Percentiles rank a stretch among this genome's conserved stretches.
Conservation (phyloP, 1,140 invertebrate genomes). For the Cydia pomonella region DNA sequence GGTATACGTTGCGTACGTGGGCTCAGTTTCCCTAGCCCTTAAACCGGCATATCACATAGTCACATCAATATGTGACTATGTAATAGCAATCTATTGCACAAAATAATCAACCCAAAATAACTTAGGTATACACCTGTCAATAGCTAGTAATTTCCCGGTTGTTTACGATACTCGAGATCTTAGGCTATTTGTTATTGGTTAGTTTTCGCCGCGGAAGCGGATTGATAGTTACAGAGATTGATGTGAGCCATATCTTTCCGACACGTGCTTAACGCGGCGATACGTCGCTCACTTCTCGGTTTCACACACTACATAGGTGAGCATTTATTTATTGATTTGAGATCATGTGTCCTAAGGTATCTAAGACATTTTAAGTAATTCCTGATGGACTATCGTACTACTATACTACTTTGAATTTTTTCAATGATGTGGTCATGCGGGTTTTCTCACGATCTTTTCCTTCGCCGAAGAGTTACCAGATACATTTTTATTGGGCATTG, state of each 20-base stretch:
- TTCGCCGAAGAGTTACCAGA: too few species aligned
- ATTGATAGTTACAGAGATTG: conserved; percentile 44
- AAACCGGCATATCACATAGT: background rate
- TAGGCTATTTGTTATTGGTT: conserved; percentile 8
- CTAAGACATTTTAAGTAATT: too few species aligned
- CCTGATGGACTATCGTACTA: too few species aligned
- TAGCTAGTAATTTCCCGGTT: background rate
- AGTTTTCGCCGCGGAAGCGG: conserved; percentile 24
- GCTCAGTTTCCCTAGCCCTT: background rate
- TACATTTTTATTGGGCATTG: too few species aligned
- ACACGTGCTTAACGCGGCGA: conserved; percentile 8
- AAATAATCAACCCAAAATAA: background rate
- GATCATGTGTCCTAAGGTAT: too few species aligned
- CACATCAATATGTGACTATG: too few species aligned
- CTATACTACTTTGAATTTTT: too few species aligned
- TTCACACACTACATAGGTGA: background rate
- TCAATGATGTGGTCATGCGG: too few species aligned
- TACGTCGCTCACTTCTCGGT: background rate
- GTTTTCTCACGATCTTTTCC: too few species aligned
- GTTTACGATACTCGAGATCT: conserved; percentile 14
- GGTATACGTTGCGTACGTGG: too few species aligned
- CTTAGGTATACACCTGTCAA: background rate
- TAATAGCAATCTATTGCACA: too few species aligned
- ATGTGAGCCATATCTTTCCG: conserved; percentile 30
- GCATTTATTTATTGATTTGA: too few species aligned